Conservation (phyloP, 2,113 vertebrate genomes). For the pig (Sus scrofa) region T2T-Sscrofa CM000812.6:281404501-281405000, state of each 20-base stretch:
- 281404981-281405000: slow-evolving; percentile 20
- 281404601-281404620: neutral
- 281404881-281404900: neutral
- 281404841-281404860: neutral
- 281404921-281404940: neutral
- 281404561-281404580: neutral
- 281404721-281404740: neutral
- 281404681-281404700: slow-evolving; percentile 15
- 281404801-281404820: neutral
- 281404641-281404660: neutral
- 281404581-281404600: neutral
- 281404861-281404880: neutral
- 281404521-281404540: neutral
- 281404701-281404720: neutral
- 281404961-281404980: neutral
- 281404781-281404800: neutral
- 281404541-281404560: neutral
- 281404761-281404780: neutral
- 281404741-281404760: neutral
- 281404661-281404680: neutral
- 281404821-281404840: neutral
- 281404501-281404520: neutral
- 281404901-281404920: neutral
- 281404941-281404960: neutral
- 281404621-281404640: too few species aligned